Base-by-base conservation (phyloP, 2,113 vertebrate genomes). In the Egretta garzetta region DNA sequence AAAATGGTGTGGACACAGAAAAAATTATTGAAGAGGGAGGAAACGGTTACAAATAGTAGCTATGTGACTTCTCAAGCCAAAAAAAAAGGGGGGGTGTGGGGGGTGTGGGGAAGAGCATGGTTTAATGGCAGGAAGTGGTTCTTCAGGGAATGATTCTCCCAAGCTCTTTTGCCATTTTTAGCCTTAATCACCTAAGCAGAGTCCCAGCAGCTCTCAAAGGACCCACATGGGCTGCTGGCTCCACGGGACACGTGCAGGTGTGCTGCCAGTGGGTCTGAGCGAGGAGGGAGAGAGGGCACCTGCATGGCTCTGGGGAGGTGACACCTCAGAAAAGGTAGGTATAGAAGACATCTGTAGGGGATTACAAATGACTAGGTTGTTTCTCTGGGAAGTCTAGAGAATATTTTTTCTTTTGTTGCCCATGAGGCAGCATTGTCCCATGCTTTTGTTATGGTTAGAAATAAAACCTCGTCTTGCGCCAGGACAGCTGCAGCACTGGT, bases 191-290 rank as follows among this genome's bases (percentile, higher is more conserved):
- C 17, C n/a, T 89, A 74, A 86, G 32, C 41, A 88, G 50, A 83
- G 28, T 33, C 30, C 30, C 28, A 66, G 67, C 50, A 80, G n/a
- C 41, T 90, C 80, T 58, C 0, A 0, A 88, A 77, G 68, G 60
- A 91, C 47, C 20, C 0, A 0, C 30, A 63, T 14, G 6, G 49
- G 52, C 39, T 53, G 19, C 67, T 72, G 86, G 53, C 32, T 93
- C 15, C 37, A 7, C 1, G 7, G 32, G 33, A 37, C 24, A 4
- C 1, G 6, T 49, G 41, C 1, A 4, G 35, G 33, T 43, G 66
- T 0, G 0, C 27, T 87, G 80, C 39, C 1, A 2, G 15, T 37
- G 1, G 1, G 21, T 17, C 4, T 64, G 16, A 56, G 23, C 19
- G 80, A 28, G 28, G 45, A 77, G 35, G 49, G 55, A 71, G 62